phyloP scores from a whole-genome alignment of 2,797 vertebrate species.

The Pempheris klunzingeri region DNA sequence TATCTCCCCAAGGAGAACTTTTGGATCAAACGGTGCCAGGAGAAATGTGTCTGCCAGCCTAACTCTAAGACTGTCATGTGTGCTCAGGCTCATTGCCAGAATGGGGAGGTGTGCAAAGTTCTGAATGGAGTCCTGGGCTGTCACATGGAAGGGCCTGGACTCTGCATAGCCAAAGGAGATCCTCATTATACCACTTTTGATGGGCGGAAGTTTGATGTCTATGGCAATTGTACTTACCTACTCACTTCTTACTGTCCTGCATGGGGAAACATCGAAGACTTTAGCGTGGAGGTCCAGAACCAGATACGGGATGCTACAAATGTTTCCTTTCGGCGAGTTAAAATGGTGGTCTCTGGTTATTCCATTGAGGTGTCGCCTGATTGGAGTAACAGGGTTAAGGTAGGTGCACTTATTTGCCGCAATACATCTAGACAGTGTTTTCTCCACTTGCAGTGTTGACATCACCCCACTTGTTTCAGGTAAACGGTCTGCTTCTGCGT shows the following conservation, averaged over 20 bases:
- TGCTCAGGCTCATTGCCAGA: slow-evolving; percentile 62
- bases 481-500: slow-evolving; percentile 48
- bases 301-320: slow-evolving; percentile 4
- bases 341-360: slow-evolving; percentile 38
- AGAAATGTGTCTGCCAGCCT: slow-evolving; percentile 74
- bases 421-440: background rate
- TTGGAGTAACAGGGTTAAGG: slow-evolving; percentile 35
- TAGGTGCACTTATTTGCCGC: slow-evolving; percentile 17
- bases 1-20: slow-evolving; percentile 74
- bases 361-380: slow-evolving; percentile 38
- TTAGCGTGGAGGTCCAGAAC: slow-evolving; percentile 41
- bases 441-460: slow-evolving; percentile 2
- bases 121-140: slow-evolving; percentile 68
- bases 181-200: slow-evolving; percentile 82
- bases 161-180: slow-evolving; percentile 78
- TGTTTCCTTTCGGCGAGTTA: slow-evolving; percentile 26
- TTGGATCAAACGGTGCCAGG: slow-evolving; percentile 74
- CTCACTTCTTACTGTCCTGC: slow-evolving; percentile 64
- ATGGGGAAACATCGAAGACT: slow-evolving; percentile 35
- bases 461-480: slow-evolving; percentile 26
- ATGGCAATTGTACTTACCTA: slow-evolving; percentile 82
- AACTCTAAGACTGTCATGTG: slow-evolving; percentile 69
- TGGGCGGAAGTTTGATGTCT: slow-evolving; percentile 75
- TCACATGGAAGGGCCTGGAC: slow-evolving; percentile 37
- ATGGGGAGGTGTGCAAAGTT: slow-evolving; percentile 65